Conservation (phyloP, 2,888 invertebrate genomes). For the Cryptophagus acutangulus region DNA sequence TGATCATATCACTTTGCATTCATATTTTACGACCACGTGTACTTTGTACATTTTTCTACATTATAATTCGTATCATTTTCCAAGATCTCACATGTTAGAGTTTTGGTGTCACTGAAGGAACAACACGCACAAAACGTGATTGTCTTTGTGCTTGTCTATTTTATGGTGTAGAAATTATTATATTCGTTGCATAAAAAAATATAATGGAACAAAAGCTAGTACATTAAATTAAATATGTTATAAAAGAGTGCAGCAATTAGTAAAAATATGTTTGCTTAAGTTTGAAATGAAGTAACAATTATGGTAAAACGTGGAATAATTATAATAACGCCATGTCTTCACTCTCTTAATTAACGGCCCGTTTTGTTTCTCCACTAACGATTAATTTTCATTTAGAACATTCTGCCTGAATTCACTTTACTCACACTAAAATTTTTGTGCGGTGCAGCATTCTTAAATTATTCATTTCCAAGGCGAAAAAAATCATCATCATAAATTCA, state of each 20-base stretch:
- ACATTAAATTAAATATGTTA: no score
- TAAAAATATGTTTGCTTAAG: conserved; percentile 20
- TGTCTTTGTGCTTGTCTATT: no score
- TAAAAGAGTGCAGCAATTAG: conserved; percentile 20
- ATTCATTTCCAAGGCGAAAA: no score
- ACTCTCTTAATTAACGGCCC: no score
- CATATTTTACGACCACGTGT: not conserved
- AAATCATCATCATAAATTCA: conserved; percentile 3
- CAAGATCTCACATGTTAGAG: not conserved
- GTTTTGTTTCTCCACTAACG: no score
- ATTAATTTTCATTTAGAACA: no score
- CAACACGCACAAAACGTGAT: conserved; percentile 3
- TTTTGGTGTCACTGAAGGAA: not conserved
- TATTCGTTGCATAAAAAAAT: no score
- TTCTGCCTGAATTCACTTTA: no score
- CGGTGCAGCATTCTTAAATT: no score
- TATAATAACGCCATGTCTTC: conserved; percentile 32
- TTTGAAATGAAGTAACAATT: conserved; percentile 29
- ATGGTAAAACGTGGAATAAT: conserved; percentile 28
- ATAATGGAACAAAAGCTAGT: no score
- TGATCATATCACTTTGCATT: no score
- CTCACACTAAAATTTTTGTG: no score
- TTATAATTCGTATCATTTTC: conserved; percentile 1
- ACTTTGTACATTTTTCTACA: conserved; percentile 2
- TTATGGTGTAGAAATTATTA: not conserved